Conservation (phyloP, 2,888 invertebrate species). For the Creontiades dilutus region DNA sequence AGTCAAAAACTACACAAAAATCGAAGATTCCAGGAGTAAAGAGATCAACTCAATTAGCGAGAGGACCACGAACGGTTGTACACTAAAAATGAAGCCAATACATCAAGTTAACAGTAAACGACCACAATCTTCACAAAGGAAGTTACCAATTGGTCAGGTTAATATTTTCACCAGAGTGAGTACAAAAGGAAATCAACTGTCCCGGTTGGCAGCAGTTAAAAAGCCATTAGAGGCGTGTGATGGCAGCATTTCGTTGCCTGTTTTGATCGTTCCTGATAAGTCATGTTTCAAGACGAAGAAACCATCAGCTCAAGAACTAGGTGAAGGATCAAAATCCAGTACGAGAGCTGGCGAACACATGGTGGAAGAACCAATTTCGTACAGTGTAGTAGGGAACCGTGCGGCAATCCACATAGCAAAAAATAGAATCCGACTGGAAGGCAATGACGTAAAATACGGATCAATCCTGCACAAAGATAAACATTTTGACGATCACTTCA, state of each 20-base stretch:
- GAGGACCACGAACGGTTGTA: background rate
- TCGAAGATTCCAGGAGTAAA: background rate
- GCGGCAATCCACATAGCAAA: slow-evolving; percentile 35
- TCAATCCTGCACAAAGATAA: slow-evolving; percentile 55
- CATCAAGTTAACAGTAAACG: too few species aligned
- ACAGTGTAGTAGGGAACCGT: slow-evolving; percentile 37
- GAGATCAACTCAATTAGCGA: background rate
- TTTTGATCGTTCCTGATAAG: slow-evolving; percentile 23
- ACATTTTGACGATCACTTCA: slow-evolving; percentile 48
- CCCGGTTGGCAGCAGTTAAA: background rate
- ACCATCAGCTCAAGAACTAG: background rate
- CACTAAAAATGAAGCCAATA: background rate
- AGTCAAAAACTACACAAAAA: background rate
- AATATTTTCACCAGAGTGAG: too few species aligned
- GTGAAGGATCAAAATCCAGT: slow-evolving; percentile 12
- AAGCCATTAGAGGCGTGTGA: background rate
- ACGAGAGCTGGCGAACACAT: background rate
- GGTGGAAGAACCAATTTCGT: slow-evolving; percentile 4
- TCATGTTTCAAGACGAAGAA: slow-evolving; percentile 26
- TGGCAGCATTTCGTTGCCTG: slow-evolving; percentile 20
- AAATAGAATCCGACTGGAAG: slow-evolving; percentile 54
- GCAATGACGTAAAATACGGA: slow-evolving; percentile 51
- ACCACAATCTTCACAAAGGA: too few species aligned
- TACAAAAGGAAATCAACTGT: background rate
- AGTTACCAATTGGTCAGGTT: too few species aligned